Conservation (phyloP, 2,888 invertebrate species). For the Drosophila nr. medialis region DNA sequence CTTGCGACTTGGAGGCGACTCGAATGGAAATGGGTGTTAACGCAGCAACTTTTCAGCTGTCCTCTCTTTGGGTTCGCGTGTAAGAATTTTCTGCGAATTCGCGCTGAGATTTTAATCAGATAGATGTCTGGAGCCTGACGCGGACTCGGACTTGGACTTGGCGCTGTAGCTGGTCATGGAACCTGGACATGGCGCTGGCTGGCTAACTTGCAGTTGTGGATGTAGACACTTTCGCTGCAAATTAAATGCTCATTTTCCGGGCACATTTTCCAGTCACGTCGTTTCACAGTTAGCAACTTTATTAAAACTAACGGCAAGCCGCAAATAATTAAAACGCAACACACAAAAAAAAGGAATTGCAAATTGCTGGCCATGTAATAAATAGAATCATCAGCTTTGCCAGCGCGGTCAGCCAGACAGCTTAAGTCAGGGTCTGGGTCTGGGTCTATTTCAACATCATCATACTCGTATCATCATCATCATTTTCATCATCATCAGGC, state of each 20-base stretch:
- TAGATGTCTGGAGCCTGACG: conserved; percentile 45
- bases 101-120: conserved; percentile 72
- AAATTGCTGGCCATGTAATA: conserved; percentile 74
- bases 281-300: conserved; percentile 79
- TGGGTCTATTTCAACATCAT: conserved; percentile 33
- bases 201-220: conserved; percentile 19
- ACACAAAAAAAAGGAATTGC: conserved; percentile 57
- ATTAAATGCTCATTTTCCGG: conserved; percentile 69
- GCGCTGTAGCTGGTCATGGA: neutral
- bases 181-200: neutral
- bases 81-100: conserved; percentile 78
- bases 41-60: conserved; percentile 74
- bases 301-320: conserved; percentile 76
- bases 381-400: conserved; percentile 71
- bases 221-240: conserved; percentile 71
- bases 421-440: conserved; percentile 53
- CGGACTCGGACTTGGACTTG: conserved; percentile 7
- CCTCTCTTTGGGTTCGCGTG: conserved; percentile 66
- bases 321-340: conserved; percentile 73
- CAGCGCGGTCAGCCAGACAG: conserved; percentile 34
- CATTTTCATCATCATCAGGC: conserved; percentile 23
- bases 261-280: conserved; percentile 69
- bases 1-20: conserved; percentile 31
- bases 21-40: conserved; percentile 65
- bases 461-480: conserved; percentile 11